Evolutionary conservation across 37 sponge, comb jelly and placozoan genomes (phyloP), one percentile per base, ranked within the genome.

Genomic region (Lycopodina hypogea): DNA sequence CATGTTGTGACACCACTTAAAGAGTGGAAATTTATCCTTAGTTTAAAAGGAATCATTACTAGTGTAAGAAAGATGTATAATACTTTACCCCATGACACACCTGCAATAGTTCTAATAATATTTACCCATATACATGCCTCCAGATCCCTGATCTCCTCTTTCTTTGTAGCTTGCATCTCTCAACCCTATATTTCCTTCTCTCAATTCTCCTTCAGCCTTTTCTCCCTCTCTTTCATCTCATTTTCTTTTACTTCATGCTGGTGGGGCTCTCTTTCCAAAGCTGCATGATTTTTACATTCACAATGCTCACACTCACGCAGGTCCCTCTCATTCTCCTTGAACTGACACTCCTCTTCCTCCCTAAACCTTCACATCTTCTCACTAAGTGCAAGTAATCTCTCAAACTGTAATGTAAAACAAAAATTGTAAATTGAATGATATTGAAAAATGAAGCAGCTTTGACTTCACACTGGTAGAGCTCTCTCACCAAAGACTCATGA

Each of bases 251-350:
- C 65, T 33, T 77, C 87, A 12, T 77, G 69, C 41, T 76, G 70
- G 40, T 73, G 56, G 29, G 78, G 73, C 45, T 81, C 78, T 53
- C 82, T 42, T 72, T 83, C 82, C 35, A 81, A 51, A 22, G 62
- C 83, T 70, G 81, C 87, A 22, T 79, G 53, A 1, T 72, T 26
- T 38, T 79, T 83, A 9, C 85, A 29, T 33, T 90, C 87, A 26
- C 87, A 51, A 29, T 42, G 51, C 42, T 82, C 81, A 9, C 79
- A 45, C 34, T 85, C 84, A 35, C 78, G 42, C 26, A 83, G 55
- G 19, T 82, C 89, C 45, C 89, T 72, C 64, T 83, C 89, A 29
- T 74, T 79, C 63, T 88, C 80, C 48, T 79, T 79, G 39, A 79
- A 73, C 52, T 39, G n/a, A 21, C 84, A 51, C 69, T 88, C 89